phyloP scores from a whole-genome alignment of 2,113 vertebrate species.

The Psammodynastes pulverulentus region DNA sequence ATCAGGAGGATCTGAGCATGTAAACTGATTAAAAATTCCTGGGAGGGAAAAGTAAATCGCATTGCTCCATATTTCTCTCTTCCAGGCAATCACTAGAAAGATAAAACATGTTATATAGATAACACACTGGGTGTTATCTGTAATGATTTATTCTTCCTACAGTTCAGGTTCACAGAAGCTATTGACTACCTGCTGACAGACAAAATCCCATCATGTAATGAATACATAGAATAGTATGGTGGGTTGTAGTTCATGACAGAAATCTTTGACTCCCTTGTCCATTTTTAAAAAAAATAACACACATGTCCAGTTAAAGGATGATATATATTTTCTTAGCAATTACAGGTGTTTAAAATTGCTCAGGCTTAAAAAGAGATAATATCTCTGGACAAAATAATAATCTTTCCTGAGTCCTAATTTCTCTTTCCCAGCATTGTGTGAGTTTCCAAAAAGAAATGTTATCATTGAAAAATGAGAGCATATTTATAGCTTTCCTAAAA shows the following conservation, averaged over 20 bases:
- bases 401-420: not conserved
- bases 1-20: not conserved
- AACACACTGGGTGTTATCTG: not conserved
- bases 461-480: not conserved
- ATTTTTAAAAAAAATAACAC: not conserved
- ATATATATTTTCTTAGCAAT: not conserved
- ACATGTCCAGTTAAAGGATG: not conserved
- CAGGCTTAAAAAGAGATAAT: not conserved
- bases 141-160: not conserved
- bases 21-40: not conserved
- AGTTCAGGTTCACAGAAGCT: not conserved
- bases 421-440: not conserved
- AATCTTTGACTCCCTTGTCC: not conserved
- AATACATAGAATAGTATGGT: not conserved
- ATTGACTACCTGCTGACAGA: not conserved
- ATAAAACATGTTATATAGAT: not conserved
- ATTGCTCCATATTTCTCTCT: not conserved
- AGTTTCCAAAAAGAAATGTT: not conserved
- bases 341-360: not conserved
- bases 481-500: not conserved
- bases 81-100: not conserved
- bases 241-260: not conserved
- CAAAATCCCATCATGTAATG: not conserved
- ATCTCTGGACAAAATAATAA: not conserved
- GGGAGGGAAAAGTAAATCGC: not conserved